Evolutionary conservation across 2,888 invertebrate genomes (phyloP).

Genomic region (Chloroclysta siterata): DNA sequence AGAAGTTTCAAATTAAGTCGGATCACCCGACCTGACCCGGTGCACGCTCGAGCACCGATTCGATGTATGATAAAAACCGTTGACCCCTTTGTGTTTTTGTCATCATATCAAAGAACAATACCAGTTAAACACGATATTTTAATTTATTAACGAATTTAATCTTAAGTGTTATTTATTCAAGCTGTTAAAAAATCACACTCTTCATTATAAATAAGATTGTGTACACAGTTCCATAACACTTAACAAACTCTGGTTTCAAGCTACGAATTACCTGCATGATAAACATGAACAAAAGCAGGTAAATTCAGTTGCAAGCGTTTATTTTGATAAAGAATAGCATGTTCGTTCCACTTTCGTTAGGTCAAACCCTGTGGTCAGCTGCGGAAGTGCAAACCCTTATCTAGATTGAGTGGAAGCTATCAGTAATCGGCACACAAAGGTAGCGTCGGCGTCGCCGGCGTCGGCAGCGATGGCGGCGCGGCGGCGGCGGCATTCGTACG

Average conservation of each 20-base stretch:
- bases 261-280: neutral
- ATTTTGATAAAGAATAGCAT: constrained; percentile 37
- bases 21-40: constrained; percentile 59
- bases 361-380: constrained; percentile 53
- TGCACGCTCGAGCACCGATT: constrained; percentile 67
- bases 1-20: constrained; percentile 77
- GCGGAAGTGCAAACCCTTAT: constrained; percentile 73
- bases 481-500: constrained; percentile 48
- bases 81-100: constrained; percentile 52
- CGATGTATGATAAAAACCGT: constrained; percentile 69
- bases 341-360: constrained; percentile 51
- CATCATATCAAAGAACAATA: constrained; percentile 35
- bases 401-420: constrained; percentile 64
- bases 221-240: neutral
- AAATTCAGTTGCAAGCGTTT: constrained; percentile 16
- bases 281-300: constrained; percentile 8
- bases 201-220: neutral
- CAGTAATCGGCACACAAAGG: constrained; percentile 58
- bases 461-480: constrained; percentile 45
- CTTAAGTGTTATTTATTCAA: neutral
- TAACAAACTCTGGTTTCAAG: neutral
- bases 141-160: constrained; percentile 33
- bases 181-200: neutral
- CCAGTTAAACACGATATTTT: constrained; percentile 38
- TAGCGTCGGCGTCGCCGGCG: constrained; percentile 33